phyloP scores from a whole-genome alignment of 2,797 vertebrate genomes.

The Enteromius thamalakanensis region DNA sequence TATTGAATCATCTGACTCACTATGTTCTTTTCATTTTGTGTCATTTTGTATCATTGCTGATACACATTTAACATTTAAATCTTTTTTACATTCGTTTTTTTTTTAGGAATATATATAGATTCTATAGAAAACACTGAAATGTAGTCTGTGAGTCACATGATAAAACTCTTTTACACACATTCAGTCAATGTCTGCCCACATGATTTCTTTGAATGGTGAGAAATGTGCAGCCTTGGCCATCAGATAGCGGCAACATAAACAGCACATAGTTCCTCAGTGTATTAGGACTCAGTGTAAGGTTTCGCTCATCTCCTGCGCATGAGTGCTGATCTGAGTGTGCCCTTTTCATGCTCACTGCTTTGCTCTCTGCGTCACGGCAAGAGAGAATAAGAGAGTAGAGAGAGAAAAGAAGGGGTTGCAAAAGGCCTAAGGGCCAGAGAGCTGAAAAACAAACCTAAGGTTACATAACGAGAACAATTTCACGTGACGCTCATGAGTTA shows the following conservation, averaged over 20 bases:
- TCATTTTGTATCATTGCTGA: background rate
- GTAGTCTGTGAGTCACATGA: constrained; percentile 24
- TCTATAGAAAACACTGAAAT: background rate
- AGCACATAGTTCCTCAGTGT: background rate
- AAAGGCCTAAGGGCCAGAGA: constrained; percentile 68
- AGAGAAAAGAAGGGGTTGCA: constrained; percentile 50
- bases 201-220: background rate
- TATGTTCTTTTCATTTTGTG: background rate
- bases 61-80: background rate
- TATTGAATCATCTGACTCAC: background rate
- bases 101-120: background rate
- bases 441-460: constrained; percentile 68
- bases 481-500: constrained; percentile 47
- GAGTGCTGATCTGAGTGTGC: constrained; percentile 57
- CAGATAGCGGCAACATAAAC: background rate
- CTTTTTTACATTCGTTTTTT: background rate
- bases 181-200: constrained; percentile 34
- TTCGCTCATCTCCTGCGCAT: constrained; percentile 35
- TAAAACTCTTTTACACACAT: constrained; percentile 48
- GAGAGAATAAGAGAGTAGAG: constrained; percentile 29
- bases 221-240: constrained; percentile 21
- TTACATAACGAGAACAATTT: constrained; percentile 69
- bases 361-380: constrained; percentile 51
- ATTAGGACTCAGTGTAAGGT: background rate
- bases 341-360: constrained; percentile 65